These are phyloP conservation scores for Phodopus roborovskii DNA, from an alignment of 2,113 vertebrate species.

Conservation along the genomic window DNA sequence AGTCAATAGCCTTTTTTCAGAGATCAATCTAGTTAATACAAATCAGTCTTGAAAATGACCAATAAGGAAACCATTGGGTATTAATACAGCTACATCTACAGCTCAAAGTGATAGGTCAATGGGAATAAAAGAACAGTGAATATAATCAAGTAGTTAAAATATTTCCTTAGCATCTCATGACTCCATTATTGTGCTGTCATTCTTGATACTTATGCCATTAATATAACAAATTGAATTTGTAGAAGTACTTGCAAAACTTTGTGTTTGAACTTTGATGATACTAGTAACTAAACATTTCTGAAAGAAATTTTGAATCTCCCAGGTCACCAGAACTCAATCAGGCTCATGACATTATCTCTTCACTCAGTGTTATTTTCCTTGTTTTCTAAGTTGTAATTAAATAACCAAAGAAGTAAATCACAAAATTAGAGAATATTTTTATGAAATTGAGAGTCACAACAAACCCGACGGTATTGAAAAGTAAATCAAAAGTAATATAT, in stretches of 20 bases:
- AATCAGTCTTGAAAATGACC: not conserved
- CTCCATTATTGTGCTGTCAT: not conserved
- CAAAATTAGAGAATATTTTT: not conserved
- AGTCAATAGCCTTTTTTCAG: constrained; percentile 73
- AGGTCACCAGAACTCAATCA: not conserved
- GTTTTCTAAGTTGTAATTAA: not conserved
- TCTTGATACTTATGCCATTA: not conserved
- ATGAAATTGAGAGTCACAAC: not conserved
- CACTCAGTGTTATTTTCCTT: not conserved
- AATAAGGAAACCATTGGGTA: not conserved
- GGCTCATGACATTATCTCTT: not conserved
- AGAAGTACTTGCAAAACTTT: not conserved
- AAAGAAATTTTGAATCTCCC: not conserved
- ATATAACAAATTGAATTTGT: not conserved
- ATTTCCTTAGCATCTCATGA: not conserved
- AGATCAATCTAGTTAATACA: constrained; percentile 73
- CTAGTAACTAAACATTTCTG: not conserved
- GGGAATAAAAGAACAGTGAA: not conserved
- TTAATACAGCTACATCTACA: not conserved
- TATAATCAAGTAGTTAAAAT: not conserved
- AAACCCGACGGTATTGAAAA: not conserved
- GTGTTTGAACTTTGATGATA: not conserved
- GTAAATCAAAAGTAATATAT: not conserved
- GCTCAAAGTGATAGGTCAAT: not conserved
- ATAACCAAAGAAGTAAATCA: not conserved